Percentiles rank a stretch among this genome's conserved stretches.
phyloP scores from a whole-genome alignment of 2,113 vertebrate species.

The Cottus gobio region DNA sequence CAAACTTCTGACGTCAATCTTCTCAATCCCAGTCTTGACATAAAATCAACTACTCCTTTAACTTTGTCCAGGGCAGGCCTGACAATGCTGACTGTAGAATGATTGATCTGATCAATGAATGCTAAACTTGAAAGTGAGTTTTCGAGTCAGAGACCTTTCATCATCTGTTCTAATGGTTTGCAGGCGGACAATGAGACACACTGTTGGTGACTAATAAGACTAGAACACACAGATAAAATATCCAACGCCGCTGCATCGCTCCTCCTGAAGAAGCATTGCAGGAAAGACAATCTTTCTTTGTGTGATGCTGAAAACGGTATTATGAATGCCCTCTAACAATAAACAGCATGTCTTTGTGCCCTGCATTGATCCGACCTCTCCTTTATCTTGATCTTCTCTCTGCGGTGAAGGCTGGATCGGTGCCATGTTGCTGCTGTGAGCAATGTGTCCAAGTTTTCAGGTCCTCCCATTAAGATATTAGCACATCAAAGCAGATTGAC shows the following conservation, averaged over 20 bases:
- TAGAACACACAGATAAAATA: slow-evolving; percentile 12
- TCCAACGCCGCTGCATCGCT: background rate
- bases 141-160: slow-evolving; percentile 27
- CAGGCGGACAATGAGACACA: slow-evolving; percentile 23
- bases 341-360: slow-evolving; percentile 28
- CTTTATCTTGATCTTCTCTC: slow-evolving; percentile 35
- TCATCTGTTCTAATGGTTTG: slow-evolving; percentile 35
- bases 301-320: slow-evolving; percentile 23
- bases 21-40: background rate
- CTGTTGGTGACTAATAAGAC: slow-evolving; percentile 23
- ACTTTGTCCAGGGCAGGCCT: background rate
- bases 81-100: slow-evolving; percentile 17
- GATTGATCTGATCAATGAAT: slow-evolving; percentile 41
- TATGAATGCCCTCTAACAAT: slow-evolving; percentile 33
- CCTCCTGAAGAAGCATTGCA: background rate
- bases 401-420: slow-evolving; percentile 42
- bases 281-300: slow-evolving; percentile 32
- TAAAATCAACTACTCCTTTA: background rate
- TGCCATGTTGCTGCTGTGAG: slow-evolving; percentile 30
- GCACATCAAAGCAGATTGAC: slow-evolving; percentile 26
- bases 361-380: slow-evolving; percentile 37
- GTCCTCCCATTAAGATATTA: slow-evolving; percentile 49
- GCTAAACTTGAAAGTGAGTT: slow-evolving; percentile 6
- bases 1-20: background rate
- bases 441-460: slow-evolving; percentile 36